These are phyloP conservation scores for Holocentrus rufus DNA, from an alignment of 2,797 vertebrate genomes.

Conservation along the genomic window DNA sequence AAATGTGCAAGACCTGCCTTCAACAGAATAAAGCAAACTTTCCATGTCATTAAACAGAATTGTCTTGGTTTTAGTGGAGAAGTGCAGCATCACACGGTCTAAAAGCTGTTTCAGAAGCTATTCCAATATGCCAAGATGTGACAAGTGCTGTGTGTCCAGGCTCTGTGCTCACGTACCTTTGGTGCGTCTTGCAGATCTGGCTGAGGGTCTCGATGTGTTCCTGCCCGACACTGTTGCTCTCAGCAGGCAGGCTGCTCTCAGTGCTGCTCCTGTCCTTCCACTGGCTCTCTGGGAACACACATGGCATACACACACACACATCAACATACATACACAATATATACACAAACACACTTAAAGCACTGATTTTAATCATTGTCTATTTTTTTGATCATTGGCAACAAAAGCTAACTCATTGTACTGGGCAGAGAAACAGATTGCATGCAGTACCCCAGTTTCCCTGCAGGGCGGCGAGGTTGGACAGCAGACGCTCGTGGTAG, in stretches of 20 bases:
- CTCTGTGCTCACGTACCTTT: constrained; percentile 81
- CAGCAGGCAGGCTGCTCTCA: constrained; percentile 52
- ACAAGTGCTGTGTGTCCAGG: background rate
- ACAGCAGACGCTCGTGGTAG: constrained; percentile 94
- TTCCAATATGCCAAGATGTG: background rate
- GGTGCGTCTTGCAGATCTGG: constrained; percentile 91
- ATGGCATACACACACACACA: background rate
- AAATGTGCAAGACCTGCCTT: too few relatives aligned
- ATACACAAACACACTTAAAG: background rate
- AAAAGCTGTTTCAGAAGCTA: too few relatives aligned
- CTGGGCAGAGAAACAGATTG: background rate
- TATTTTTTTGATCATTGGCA: background rate
- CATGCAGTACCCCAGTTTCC: constrained; percentile 89
- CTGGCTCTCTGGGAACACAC: constrained; percentile 85
- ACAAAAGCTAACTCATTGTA: background rate
- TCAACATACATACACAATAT: background rate
- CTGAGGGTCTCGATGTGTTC: constrained; percentile 87
- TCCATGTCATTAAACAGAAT: too few relatives aligned
- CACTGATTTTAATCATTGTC: background rate
- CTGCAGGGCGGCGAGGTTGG: constrained; percentile 91
- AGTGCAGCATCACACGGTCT: too few relatives aligned
- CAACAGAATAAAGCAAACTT: too few relatives aligned
- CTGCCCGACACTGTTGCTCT: constrained; percentile 76
- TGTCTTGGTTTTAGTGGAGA: too few relatives aligned
- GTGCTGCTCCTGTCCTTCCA: constrained; percentile 77